Base-by-base conservation (phyloP, 2,113 vertebrate genomes). In the Clinocottus analis region DNA sequence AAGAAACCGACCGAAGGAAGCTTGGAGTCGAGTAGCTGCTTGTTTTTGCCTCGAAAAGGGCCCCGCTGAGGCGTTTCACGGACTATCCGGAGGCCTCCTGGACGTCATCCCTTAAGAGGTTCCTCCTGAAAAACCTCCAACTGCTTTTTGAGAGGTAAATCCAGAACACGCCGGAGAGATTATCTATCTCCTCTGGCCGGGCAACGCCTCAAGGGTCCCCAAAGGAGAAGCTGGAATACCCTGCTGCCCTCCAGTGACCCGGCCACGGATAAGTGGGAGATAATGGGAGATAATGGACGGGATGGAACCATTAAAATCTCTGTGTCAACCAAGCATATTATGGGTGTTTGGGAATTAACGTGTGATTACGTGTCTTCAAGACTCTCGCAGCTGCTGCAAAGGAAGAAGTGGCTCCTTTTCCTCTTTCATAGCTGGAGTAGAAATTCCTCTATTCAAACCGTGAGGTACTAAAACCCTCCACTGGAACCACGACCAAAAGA, bases 371-470 rank as follows among this genome's bases (percentile, higher is more conserved):
- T 41, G 51, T 70, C 4, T 23, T 23, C 13, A 21, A 2, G 11
- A 37, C 58, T 55, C 12, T 17, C 33, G 56, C 35, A 39, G 49
- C 27, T 29, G 45, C 35, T 62, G 35, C 53, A 64, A 51, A 25
- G 37, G 37, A 35, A 41, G 19, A 29, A 41, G 25, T 27, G 27
- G 16, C 23, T 14, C 1, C 1, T 25, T 71, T 51, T 67, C 35
- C 9, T 2, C 43, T 62, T 58, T 72, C 51, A 27, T 41, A 25
- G 1, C 3, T 55, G 16, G 0, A 10, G 3, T 51, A 35, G 62
- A 87, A 80, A 82, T 75, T 68, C 31, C 62, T 61, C 63, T n/a
- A 67, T 74, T 74, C 25, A 39, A 68, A 85, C 63, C 78, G 59
- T 58, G 61, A 81, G 49, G 39, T 37, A 58, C 12, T 75, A 35